Evolutionary conservation across 2,888 invertebrate genomes (phyloP), one percentile per base, ranked within the genome.

Genomic region (Ectobius pallidus): DNA sequence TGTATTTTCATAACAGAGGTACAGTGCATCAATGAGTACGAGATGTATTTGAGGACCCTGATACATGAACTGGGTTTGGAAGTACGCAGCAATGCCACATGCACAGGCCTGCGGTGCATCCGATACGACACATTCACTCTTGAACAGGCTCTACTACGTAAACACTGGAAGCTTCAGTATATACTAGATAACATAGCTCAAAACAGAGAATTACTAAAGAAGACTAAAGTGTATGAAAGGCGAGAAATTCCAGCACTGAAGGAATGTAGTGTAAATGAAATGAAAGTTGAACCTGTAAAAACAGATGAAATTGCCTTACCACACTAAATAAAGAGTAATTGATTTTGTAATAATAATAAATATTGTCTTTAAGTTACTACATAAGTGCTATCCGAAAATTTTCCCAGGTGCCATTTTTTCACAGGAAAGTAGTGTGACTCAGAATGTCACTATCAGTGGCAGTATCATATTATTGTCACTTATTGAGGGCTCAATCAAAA

Each of bases 11-110:
- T 86, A 85, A 70, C 86, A 94, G 97, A 97, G 85, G 85, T 98
- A 32, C 93, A 95, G 80, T 88, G 92, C 44, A 88, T 95, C 27
- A 96, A 97, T 83, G 97, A 97, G 83, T 88, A 89, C 78, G 93
- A 93, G 76, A 84, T 86, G 58, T 95, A 92, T 80, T 83, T 99
- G 20, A 90, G 90, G 81, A 85, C 88, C 0, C 78, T 98, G n/a
- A 83, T 97, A 16, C 91, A 95, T 80, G 93, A 96, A 75, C 84
- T 98, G 44, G 99, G 96, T 3, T 81, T 92, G 0, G 89, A 91
- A 79, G 80, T 97, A 46, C 91, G 91, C 78, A 90, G 92, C 1
- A 88, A 89, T 0, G 97, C 98, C 0, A 89, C 93, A 76, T 95
- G 95, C 80, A 89, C 89, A 0, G 89, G 88, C 11, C 85, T 97